Evolutionary conservation across 2,888 invertebrate genomes (phyloP).

Genomic region (Camponotus fellah): DNA sequence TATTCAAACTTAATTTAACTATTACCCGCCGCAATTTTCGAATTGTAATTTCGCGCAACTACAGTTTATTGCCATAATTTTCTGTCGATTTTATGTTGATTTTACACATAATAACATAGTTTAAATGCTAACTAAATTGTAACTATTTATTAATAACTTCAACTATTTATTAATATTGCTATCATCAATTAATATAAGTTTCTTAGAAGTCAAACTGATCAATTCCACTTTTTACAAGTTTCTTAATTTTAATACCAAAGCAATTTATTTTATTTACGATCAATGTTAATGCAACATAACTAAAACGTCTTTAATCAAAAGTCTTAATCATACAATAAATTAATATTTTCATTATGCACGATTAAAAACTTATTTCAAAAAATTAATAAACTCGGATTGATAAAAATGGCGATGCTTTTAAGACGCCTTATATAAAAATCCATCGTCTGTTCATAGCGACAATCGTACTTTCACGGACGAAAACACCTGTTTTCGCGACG

Average conservation of each 20-base stretch:
- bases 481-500: slow-evolving; percentile 65
- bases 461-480: slow-evolving; percentile 65
- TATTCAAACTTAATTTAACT: slow-evolving; percentile 23
- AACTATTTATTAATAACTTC: slow-evolving; percentile 1
- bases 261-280: not conserved
- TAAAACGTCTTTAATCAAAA: not conserved
- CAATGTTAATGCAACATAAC: not conserved
- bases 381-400: not conserved
- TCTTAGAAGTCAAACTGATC: not conserved
- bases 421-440: slow-evolving; percentile 26
- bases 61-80: slow-evolving; percentile 28
- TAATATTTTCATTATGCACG: not conserved
- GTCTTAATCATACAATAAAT: not conserved
- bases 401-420: slow-evolving; percentile 13
- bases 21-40: not conserved
- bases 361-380: not conserved
- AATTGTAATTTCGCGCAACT: not conserved
- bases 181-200: not conserved
- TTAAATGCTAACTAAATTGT: not conserved
- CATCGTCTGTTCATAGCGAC: slow-evolving; percentile 13
- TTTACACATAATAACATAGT: slow-evolving; percentile 6
- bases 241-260: not conserved
- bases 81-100: slow-evolving; percentile 6
- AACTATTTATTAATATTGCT: slow-evolving; percentile 12
- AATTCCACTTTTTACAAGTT: not conserved